Evolutionary conservation across 1,140 invertebrate species (phyloP), one percentile per base, ranked within the genome.

Genomic region (Macrobrachium rosenbergii): DNA sequence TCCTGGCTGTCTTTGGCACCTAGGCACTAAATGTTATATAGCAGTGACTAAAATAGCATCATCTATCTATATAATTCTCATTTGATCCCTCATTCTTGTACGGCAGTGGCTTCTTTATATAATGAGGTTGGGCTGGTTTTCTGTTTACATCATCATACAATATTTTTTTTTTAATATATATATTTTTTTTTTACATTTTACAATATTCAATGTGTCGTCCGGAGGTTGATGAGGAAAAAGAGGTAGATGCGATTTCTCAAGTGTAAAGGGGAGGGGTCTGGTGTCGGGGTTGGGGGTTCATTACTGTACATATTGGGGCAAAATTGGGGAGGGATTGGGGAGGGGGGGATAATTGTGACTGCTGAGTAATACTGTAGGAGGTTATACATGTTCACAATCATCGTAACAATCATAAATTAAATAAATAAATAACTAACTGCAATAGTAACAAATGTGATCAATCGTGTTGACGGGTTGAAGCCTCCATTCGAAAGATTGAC

Each of bases 1-100:
- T 86, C 79, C 85, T 87, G 85, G 85, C 78, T 87, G 79, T 87
- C 85, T 87, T 87, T 87, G 85, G 85, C 85, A 87, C 85, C 82
- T 87, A 87, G 85, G 85, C 85, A 87, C 85, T 87, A 87, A 87
- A 52, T 10, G 7, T 8, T 87, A 62, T 81, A 77, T 77, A 87
- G 85, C 83, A 80, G 64, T 86, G 83, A 87, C 85, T 87, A 87
- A 87, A 82, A 82, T 87, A 87, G 85, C 85, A 75, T 64, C 82
- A 62, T 75, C 72, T 82, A 62, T 75, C 72, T 82, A 82, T 82
- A 87, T 86, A 86, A 69, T 76, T 69, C 72, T 76, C 79, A 80
- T 82, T 87, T 87, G 85, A 87, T 87, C 85, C 85, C 85, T 87
- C 85, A 87, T 59, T 87, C 85, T 82, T 87, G 85, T 87, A 87